Base-by-base conservation (phyloP, 2,113 vertebrate genomes). In the Conger conger region DNA sequence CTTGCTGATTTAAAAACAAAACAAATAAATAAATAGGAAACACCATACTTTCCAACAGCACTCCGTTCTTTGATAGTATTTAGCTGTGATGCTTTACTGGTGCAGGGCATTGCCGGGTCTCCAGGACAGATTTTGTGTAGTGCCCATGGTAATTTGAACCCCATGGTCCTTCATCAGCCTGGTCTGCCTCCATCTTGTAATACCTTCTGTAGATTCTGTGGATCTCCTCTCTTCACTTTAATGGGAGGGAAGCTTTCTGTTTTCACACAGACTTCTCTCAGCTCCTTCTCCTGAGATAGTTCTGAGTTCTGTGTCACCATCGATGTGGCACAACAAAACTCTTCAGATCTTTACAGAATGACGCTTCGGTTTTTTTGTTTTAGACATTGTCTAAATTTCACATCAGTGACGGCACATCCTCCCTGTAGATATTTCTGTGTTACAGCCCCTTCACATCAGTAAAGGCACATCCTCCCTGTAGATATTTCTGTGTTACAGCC, bases 121-220 rank as follows among this genome's bases (percentile, higher is more conserved):
- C 79, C 3, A 50, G 38, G 40, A 45, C 20, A 35, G 45, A n/a
- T 45, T 50, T 53, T 8, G n/a, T 76, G 73, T 20, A n/a, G 36
- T 1, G 23, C 33, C 42, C 45, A 50, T 50, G 27, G 38, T 18
- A n/a, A 30, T 18, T 80, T 40, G 79, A 80, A 1, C 79, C 79
- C 79, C 45, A 30, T 80, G 42, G 42, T 53, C 79, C 53, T 80
- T 53, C 45, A 80, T 80, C 79, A 80, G 33, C 79, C 79, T 17
- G 38, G 17, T 53, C 45, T 53, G 45, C 40, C n/a, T 42, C 79
- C n/a, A 20, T 23, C 79, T 80, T 80, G 2, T 80, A 23, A 38
- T 38, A 80, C 42, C 13, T 80, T 0, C 77, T n/a, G 27, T 27
- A 73, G n/a, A 73, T 23, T 36, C 76, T 78, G 38, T 78, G 76